These are phyloP conservation scores for Syndactyla subalaris DNA, from an alignment of 2,797 vertebrate genomes.

Conservation along the genomic window DNA sequence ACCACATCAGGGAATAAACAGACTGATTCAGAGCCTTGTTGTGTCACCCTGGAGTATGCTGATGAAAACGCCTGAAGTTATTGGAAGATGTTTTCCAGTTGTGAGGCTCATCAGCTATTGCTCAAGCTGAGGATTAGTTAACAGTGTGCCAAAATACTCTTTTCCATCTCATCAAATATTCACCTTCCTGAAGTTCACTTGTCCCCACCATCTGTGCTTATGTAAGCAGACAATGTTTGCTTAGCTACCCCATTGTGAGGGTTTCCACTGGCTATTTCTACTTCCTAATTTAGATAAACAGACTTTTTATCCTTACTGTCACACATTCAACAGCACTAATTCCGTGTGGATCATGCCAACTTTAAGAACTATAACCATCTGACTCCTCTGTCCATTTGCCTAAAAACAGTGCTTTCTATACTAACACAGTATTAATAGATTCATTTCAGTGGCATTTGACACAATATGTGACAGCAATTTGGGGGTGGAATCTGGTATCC, in stretches of 20 bases:
- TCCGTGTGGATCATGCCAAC: neutral
- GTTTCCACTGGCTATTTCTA: neutral
- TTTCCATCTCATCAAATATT: slow-evolving; percentile 38
- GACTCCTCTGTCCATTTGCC: neutral
- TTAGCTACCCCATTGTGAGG: neutral
- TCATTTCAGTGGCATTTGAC: neutral
- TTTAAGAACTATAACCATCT: neutral
- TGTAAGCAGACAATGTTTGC: neutral
- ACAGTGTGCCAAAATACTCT: neutral
- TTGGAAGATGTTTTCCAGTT: neutral
- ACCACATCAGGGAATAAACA: neutral
- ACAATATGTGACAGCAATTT: neutral
- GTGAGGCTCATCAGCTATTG: neutral
- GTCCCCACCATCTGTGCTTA: neutral
- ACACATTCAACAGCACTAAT: neutral
- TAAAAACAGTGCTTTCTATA: neutral
- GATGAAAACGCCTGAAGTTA: slow-evolving; percentile 26
- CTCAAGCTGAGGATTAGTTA: neutral
- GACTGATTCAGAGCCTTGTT: neutral
- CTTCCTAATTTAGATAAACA: slow-evolving; percentile 2
- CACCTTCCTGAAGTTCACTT: neutral
- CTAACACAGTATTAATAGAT: neutral
- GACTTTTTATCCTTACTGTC: neutral
- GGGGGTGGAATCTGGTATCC: neutral
- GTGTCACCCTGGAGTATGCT: neutral